phyloP scores from a whole-genome alignment of 1,140 invertebrate genomes.

The Leptopilina clavipes region DNA sequence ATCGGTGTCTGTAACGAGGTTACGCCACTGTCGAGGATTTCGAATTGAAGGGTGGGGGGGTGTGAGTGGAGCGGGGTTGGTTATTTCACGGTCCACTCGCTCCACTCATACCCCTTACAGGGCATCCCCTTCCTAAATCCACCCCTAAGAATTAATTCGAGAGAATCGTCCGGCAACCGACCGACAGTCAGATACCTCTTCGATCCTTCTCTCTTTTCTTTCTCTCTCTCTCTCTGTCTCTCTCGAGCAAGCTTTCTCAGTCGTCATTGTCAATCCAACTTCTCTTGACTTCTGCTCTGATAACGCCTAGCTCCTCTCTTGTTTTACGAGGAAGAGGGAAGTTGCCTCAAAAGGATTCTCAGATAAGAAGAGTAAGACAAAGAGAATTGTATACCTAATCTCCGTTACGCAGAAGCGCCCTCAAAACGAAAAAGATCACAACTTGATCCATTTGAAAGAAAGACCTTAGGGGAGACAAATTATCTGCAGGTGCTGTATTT shows the following conservation, averaged over 20 bases:
- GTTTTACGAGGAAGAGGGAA: conserved; percentile 47
- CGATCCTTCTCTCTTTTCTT: conserved; percentile 50
- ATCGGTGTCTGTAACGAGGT: conserved; percentile 51
- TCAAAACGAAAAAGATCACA: conserved; percentile 45
- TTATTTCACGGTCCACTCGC: conserved; percentile 75
- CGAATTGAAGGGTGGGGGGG: conserved; percentile 52
- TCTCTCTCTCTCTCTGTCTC: conserved; percentile 38
- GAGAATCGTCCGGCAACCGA: conserved; percentile 72
- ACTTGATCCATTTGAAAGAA: conserved; percentile 39
- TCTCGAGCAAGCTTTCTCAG: conserved; percentile 51
- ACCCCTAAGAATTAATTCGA: conserved; percentile 75
- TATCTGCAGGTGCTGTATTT: conserved; percentile 34
- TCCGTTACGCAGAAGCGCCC: conserved; percentile 46
- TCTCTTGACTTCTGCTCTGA: conserved; percentile 58
- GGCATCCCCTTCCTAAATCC: conserved; percentile 64
- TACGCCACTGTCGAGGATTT: conserved; percentile 64
- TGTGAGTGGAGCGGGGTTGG: conserved; percentile 69
- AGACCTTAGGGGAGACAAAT: conserved; percentile 27
- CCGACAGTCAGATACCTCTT: conserved; percentile 61
- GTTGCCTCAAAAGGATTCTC: conserved; percentile 24
- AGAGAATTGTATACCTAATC: conserved; percentile 47
- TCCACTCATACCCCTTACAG: conserved; percentile 68
- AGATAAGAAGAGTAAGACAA: conserved; percentile 42
- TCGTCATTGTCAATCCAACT: conserved; percentile 63
- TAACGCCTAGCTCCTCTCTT: conserved; percentile 54